Evolutionary conservation across 2,113 vertebrate species (phyloP).

Genomic region (Oostethus manadensis): DNA sequence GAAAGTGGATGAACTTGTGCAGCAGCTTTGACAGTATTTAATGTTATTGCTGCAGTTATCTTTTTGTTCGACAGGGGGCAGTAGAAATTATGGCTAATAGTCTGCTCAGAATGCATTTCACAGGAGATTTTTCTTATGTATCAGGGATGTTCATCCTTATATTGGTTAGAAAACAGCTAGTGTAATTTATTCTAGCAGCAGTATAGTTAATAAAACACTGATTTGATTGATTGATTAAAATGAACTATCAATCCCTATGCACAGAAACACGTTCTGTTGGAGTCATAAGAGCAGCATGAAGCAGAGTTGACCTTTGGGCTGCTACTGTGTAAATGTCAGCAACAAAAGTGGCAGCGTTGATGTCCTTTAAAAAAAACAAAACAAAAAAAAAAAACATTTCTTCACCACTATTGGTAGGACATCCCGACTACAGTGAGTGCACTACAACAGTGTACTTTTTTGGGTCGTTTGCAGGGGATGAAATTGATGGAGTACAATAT

Average conservation of each 20-base stretch:
- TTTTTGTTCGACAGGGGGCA: constrained; percentile 52
- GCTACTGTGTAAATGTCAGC: constrained; percentile 52
- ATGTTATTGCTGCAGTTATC: background rate
- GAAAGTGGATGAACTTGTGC: background rate
- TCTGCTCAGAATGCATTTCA: constrained; percentile 1
- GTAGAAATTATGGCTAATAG: constrained; percentile 26
- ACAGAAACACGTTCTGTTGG: constrained; percentile 7
- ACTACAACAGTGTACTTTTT: background rate
- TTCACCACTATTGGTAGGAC: constrained; percentile 11
- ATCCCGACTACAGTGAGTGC: background rate
- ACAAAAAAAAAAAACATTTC: constrained; percentile 22
- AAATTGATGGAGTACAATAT: constrained; percentile 12
- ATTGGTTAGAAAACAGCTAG: constrained; percentile 19
- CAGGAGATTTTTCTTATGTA: constrained; percentile 2
- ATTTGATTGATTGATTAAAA: too few species aligned
- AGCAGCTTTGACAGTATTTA: background rate
- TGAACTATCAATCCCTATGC: background rate
- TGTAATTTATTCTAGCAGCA: background rate
- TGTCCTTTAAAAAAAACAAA: constrained; percentile 66
- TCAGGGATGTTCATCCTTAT: constrained; percentile 8
- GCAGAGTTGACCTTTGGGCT: constrained; percentile 19
- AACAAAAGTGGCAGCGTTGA: constrained; percentile 45
- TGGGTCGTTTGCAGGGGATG: constrained; percentile 15
- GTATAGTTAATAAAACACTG: constrained; percentile 8
- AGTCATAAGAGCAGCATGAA: constrained; percentile 25